Percentiles rank a stretch among this genome's conserved stretches.
phyloP scores from a whole-genome alignment of 2,113 vertebrate species.

The Siphamia tubifer region DNA sequence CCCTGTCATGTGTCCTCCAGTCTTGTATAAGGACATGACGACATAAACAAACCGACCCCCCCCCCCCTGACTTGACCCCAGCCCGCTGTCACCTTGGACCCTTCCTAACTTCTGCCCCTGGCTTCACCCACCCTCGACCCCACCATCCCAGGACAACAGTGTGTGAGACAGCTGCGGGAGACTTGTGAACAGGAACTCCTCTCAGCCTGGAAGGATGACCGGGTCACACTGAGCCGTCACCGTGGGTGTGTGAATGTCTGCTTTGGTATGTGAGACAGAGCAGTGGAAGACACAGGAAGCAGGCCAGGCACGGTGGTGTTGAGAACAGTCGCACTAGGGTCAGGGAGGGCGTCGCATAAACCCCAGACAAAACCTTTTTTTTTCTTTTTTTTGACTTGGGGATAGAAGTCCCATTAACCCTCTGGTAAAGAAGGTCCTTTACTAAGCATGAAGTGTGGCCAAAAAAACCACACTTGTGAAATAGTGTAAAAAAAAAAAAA shows the following conservation, averaged over 20 bases:
- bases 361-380: neutral
- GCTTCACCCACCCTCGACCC: conserved; percentile 25
- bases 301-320: conserved; percentile 19
- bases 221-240: conserved; percentile 60
- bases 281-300: conserved; percentile 64
- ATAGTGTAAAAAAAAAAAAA: no score
- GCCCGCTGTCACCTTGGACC: conserved; percentile 25
- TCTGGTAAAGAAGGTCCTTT: no score
- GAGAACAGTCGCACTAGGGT: conserved; percentile 31
- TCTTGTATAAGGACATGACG: conserved; percentile 11
- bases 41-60: conserved; percentile 7
- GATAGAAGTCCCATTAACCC: conserved; percentile 1
- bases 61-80: neutral
- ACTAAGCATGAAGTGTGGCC: no score
- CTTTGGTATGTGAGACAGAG: conserved; percentile 53
- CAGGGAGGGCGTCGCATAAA: conserved; percentile 15
- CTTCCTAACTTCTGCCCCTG: conserved; percentile 6
- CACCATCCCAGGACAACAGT: conserved; percentile 2
- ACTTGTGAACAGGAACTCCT: conserved; percentile 60
- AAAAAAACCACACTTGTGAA: no score
- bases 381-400: neutral
- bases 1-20: neutral
- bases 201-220: conserved; percentile 54
- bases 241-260: conserved; percentile 70
- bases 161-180: conserved; percentile 52